Base-by-base conservation (phyloP, 1,140 invertebrate genomes). In the Apis laboriosa region DNA sequence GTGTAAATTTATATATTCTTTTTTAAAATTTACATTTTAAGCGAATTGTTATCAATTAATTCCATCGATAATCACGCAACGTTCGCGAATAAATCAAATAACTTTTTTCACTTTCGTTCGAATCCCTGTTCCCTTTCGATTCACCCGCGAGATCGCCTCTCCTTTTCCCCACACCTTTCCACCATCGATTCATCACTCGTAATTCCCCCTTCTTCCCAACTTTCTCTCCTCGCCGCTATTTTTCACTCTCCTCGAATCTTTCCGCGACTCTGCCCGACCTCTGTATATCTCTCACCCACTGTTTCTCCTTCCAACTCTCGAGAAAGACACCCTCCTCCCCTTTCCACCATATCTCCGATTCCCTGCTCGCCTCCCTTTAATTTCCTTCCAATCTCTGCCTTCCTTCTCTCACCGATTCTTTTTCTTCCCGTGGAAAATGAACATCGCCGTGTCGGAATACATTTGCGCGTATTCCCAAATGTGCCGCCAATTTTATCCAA, bases 401-500 rank as follows among this genome's bases (percentile, higher is more conserved):
- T 15, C 17, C 2, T 24, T 19, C 51, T 43, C 19, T 9, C 13
- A 3, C 34, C 24, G 24, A 0, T n/a, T 9, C 24, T 70, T n/a
- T 19, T 51, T 51, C 58, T n/a, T 11, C 19, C n/a, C 49, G 24
- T 11, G 19, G 15, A 43, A 68, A 84, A 74, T 67, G 66, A 63
- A 13, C 55, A 58, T 66, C 24, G 56, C 11, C 28, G 49, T n/a
- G 56, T 13, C 21, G 51, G 63, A 77, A 71, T 83, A 86, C 63
- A 64, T 86, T 86, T 74, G 12, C 77, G 56, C 55, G n/a, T 34
- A 15, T n/a, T n/a, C 17, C 13, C n/a, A 19, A n/a, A 15, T 56
- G 43, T 17, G 19, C 28, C 43, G 24, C 43, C 51, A 7, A 64
- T 24, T 86, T 86, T 83, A 86, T 75, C 75, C 28, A 24, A 72